A percentile compares a stretch with the other conserved stretches of the same genome.
Conservation (phyloP, 2,113 vertebrate genomes). For the Alligator mississippiensis region DNA sequence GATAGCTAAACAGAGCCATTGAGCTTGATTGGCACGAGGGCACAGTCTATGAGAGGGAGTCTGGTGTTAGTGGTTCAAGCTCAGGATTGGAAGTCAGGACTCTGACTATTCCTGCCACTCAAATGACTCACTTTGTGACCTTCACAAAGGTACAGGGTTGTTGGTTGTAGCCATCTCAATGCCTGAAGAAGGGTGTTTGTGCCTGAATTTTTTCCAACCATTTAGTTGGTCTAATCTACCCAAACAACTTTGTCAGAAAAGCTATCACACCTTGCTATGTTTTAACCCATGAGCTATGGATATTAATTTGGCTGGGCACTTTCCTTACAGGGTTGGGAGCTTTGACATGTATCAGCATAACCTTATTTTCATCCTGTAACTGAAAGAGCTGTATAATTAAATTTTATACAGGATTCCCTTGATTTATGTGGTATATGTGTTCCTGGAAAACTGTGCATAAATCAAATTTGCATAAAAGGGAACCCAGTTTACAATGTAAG, state of each 20-base stretch:
- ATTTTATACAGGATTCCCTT: too few relatives aligned
- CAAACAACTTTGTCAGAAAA: too few relatives aligned
- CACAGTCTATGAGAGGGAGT: not conserved
- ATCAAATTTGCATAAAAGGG: too few relatives aligned
- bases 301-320: not conserved
- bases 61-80: not conserved
- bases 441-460: too few relatives aligned
- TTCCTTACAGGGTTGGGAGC: not conserved
- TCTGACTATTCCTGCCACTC: not conserved
- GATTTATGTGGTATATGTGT: too few relatives aligned
- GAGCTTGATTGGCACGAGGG: not conserved
- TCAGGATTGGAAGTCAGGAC: accelerated
- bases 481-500: too few relatives aligned
- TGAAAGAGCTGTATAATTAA: not conserved
- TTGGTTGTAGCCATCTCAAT: too few relatives aligned
- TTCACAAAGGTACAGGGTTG: not conserved
- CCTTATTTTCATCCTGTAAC: not conserved
- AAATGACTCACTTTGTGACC: not conserved
- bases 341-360: not conserved
- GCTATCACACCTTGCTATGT: not conserved
- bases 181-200: too few relatives aligned
- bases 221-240: too few relatives aligned
- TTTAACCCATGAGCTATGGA: accelerated
- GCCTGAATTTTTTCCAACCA: too few relatives aligned
- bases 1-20: not conserved